These are phyloP conservation scores for pig (Sus scrofa) DNA, from an alignment of 2,113 vertebrate genomes.

Conservation along the genomic window DNA sequence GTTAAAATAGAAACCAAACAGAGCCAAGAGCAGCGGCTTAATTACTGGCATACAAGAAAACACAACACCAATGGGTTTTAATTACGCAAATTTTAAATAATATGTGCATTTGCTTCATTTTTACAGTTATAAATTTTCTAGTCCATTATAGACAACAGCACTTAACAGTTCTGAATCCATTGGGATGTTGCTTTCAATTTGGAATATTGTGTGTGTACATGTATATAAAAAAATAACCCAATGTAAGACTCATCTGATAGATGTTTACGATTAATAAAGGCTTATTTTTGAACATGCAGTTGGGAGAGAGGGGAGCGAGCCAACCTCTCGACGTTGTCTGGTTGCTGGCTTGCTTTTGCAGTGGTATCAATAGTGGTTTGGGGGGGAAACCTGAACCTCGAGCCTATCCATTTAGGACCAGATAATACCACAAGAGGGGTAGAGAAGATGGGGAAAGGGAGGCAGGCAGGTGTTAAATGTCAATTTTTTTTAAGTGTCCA, in stretches of 20 bases:
- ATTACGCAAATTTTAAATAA: slow-evolving; percentile 90
- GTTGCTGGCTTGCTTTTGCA: slow-evolving; percentile 88
- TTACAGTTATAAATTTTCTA: slow-evolving; percentile 89
- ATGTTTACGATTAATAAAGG: slow-evolving; percentile 87
- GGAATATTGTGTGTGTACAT: slow-evolving; percentile 79
- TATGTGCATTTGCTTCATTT: slow-evolving; percentile 89
- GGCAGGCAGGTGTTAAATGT: slow-evolving; percentile 38
- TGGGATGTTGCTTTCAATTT: slow-evolving; percentile 88
- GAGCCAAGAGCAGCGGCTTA: slow-evolving; percentile 73
- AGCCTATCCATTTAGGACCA: slow-evolving; percentile 84
- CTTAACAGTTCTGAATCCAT: slow-evolving; percentile 88
- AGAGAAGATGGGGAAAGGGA: slow-evolving; percentile 67
- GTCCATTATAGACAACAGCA: slow-evolving; percentile 89
- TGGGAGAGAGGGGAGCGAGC: slow-evolving; percentile 84
- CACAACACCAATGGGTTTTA: slow-evolving; percentile 89
- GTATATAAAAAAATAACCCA: slow-evolving; percentile 89
- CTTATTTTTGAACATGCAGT: slow-evolving; percentile 85
- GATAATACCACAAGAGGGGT: slow-evolving; percentile 85
- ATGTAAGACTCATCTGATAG: slow-evolving; percentile 87
- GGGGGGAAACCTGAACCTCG: slow-evolving; percentile 86
- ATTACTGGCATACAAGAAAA: slow-evolving; percentile 86
- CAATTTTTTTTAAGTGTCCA: slow-evolving; percentile 71
- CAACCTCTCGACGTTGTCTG: slow-evolving; percentile 86
- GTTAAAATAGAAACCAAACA: slow-evolving; percentile 81
- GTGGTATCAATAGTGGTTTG: slow-evolving; percentile 90